Evolutionary conservation across 2,797 vertebrate genomes (phyloP).

Genomic region (Mormyrus proboscirostris): DNA sequence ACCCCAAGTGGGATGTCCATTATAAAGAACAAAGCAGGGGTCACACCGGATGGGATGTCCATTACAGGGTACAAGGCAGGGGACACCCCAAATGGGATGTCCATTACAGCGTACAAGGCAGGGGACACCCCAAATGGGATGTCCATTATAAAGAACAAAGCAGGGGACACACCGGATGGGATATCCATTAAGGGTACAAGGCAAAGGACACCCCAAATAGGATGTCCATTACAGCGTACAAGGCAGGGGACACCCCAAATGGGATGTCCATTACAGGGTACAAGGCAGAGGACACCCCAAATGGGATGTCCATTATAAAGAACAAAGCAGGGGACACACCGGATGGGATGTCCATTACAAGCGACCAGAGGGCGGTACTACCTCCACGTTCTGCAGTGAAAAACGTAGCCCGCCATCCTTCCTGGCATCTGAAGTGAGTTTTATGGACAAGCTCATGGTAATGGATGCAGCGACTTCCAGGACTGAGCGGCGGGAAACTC

Average conservation of each 20-base stretch:
- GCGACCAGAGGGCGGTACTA: constrained; percentile 21
- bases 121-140: not conserved
- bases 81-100: not conserved
- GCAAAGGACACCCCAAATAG: not conserved
- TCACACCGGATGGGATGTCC: not conserved
- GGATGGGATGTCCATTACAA: constrained; percentile 47
- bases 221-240: not conserved
- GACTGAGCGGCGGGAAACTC: constrained; percentile 11
- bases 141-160: not conserved
- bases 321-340: constrained; percentile 43
- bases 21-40: not conserved
- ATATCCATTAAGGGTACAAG: not conserved
- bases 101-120: not conserved
- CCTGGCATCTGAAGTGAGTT: constrained; percentile 35
- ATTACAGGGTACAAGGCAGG: not conserved
- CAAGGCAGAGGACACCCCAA: too few species aligned
- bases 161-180: not conserved
- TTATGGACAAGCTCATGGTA: constrained; percentile 41
- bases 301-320: too few species aligned
- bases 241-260: not conserved
- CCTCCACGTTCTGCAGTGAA: not conserved
- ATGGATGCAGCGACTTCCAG: not conserved
- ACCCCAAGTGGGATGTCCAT: not conserved
- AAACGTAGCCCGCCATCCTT: not conserved
- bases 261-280: not conserved